Evolutionary conservation across 2,797 vertebrate species (phyloP), one percentile per base, ranked within the genome.

Genomic region (Lindbergichthys nudifrons): DNA sequence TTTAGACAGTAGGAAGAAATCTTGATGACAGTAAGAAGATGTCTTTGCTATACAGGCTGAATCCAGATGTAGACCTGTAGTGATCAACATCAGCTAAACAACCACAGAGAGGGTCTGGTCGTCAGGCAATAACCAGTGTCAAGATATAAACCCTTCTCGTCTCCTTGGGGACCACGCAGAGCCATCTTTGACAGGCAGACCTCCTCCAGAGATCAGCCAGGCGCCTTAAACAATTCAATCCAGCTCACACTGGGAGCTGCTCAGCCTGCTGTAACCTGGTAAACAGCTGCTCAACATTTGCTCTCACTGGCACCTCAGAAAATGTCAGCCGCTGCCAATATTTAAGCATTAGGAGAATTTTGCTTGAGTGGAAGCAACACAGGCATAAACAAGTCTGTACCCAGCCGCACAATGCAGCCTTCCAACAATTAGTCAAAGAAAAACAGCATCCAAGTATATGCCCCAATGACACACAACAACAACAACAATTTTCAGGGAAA

Each of bases 381-480:
- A 70, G 61, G 64, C n/a, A 68, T 41, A 81, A 87, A 87, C 84
- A 80, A 73, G 80, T 81, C 65, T 39, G 53, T 8, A 51, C 36
- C 46, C 63, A 43, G 56, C 57, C 10, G 21, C 73, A 54, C 78
- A 87, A 85, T 74, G 72, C 69, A 70, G 79, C 65, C 47, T 8
- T 21, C 78, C 66, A 86, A 81, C 74, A 79, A 77, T 87, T 77
- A 85, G 65, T 75, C 41, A 41, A 54, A 30, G 57, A 68, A 42
- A 56, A 65, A 48, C 70, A 32, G 47, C 32, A 65, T 42, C 41
- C 53, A 77, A 56, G 30, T 60, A 42, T 48, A 3, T 5, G 16
- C 23, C 32, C 62, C 11, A 30, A 51, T 50, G 62, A 77, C 41
- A 77, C 23, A 73, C 13, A 70, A 32, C 45, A 41, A 41, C 36